Conservation (phyloP, 2,888 invertebrate genomes). For the Drosophila seclusa region DNA sequence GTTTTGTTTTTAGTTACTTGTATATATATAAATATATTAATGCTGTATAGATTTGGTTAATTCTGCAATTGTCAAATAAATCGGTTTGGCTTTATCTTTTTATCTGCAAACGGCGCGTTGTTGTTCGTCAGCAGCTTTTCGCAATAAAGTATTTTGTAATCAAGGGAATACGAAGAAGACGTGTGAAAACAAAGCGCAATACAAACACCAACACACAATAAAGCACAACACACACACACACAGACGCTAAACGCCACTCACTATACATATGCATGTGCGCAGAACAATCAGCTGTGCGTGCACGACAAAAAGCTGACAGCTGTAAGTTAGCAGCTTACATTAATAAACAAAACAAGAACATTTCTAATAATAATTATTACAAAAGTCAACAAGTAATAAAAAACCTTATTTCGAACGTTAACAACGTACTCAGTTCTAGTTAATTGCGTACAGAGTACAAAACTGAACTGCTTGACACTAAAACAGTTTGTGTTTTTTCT, state of each 20-base stretch:
- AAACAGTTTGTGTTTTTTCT: not conserved
- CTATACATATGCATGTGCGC: not conserved
- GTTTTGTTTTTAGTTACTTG: constrained; percentile 8
- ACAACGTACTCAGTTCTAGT: not conserved
- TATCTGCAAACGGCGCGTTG: constrained; percentile 15
- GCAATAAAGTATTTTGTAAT: constrained; percentile 35
- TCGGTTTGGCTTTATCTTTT: constrained; percentile 10
- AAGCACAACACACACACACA: constrained; percentile 6
- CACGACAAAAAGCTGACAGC: constrained; percentile 44
- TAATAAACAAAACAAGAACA: not conserved
- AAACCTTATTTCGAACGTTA: not conserved
- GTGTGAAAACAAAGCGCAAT: constrained; percentile 27
- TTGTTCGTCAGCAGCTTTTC: constrained; percentile 21
- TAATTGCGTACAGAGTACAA: not conserved
- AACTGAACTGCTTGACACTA: not conserved
- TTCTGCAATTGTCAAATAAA: not conserved
- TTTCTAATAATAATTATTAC: not conserved
- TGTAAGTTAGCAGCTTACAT: constrained; percentile 9
- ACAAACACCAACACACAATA: constrained; percentile 18
- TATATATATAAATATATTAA: not conserved
- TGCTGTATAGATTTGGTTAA: not conserved
- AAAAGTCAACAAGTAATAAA: constrained; percentile 1
- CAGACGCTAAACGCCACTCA: not conserved
- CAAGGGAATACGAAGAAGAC: constrained; percentile 22
- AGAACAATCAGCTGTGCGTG: constrained; percentile 38